phyloP scores from a whole-genome alignment of 2,113 vertebrate genomes.

The Hippoglossus stenolepis region DNA sequence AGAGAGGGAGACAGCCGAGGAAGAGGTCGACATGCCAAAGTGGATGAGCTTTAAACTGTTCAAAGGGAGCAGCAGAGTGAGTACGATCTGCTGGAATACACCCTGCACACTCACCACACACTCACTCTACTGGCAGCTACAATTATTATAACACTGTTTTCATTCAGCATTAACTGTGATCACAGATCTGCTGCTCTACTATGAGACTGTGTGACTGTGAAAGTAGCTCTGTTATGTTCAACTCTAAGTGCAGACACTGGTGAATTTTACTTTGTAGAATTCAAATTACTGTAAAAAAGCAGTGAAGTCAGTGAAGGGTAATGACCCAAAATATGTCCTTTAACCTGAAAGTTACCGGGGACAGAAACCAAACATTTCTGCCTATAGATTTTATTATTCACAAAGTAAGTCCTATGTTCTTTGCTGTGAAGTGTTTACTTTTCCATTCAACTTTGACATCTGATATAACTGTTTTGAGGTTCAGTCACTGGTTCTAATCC shows the following conservation, averaged over 20 bases:
- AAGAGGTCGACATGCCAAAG: conserved; percentile 79
- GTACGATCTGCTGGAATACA: conserved; percentile 46
- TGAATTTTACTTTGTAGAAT: neutral
- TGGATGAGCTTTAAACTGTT: conserved; percentile 86
- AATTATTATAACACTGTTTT: neutral
- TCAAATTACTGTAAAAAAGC: neutral
- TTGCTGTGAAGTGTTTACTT: too few relatives aligned
- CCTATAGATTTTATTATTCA: neutral
- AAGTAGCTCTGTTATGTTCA: neutral
- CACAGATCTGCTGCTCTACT: neutral
- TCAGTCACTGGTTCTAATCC: conserved; percentile 28
- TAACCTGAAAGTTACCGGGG: too few relatives aligned
- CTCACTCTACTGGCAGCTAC: neutral
- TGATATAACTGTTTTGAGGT: neutral
- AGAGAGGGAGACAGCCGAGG: conserved; percentile 34
- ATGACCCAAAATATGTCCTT: too few relatives aligned
- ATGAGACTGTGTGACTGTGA: too few relatives aligned
- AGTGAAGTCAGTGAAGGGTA: too few relatives aligned
- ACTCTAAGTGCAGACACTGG: neutral
- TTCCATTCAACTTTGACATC: too few relatives aligned
- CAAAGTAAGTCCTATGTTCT: too few relatives aligned
- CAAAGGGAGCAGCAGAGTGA: conserved; percentile 83
- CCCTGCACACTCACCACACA: neutral
- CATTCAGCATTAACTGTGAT: neutral
- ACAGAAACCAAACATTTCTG: neutral